Evolutionary conservation across 2,797 vertebrate genomes (phyloP).

Genomic region (Gambelia wislizenii): DNA sequence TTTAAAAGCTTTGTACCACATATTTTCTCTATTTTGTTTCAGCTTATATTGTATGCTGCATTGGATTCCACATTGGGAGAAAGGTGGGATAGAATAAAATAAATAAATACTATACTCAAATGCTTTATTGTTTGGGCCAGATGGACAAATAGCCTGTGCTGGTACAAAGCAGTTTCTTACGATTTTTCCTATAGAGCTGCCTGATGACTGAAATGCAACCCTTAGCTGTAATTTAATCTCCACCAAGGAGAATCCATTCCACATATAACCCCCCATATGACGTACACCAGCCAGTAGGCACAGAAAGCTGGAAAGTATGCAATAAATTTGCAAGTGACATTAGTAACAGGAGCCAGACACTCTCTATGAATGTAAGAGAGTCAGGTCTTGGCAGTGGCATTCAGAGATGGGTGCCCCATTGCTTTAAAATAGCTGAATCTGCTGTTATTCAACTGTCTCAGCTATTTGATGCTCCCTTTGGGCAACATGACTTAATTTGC

Average conservation of each 20-base stretch:
- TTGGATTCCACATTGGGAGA: too few species aligned
- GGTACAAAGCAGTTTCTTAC: background rate
- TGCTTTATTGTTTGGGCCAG: background rate
- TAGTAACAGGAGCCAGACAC: background rate
- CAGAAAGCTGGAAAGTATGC: background rate
- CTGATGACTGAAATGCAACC: slow-evolving; percentile 3
- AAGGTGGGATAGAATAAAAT: too few species aligned
- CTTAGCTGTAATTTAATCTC: background rate
- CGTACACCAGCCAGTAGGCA: background rate
- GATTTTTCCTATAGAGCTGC: background rate
- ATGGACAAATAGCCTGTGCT: background rate
- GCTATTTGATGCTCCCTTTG: background rate
- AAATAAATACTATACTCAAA: too few species aligned
- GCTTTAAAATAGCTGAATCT: background rate
- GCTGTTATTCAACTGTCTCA: background rate
- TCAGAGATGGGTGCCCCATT: background rate
- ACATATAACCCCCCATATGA: background rate
- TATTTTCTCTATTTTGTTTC: too few species aligned
- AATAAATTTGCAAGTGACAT: background rate
- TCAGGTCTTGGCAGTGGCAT: background rate
- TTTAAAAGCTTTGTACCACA: too few species aligned
- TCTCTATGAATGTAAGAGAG: background rate
- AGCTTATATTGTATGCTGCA: too few species aligned
- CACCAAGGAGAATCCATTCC: background rate
- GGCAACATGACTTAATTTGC: background rate